Base-by-base conservation (phyloP, 2,888 invertebrate species). In the Zygothrica quintamaculata region DNA sequence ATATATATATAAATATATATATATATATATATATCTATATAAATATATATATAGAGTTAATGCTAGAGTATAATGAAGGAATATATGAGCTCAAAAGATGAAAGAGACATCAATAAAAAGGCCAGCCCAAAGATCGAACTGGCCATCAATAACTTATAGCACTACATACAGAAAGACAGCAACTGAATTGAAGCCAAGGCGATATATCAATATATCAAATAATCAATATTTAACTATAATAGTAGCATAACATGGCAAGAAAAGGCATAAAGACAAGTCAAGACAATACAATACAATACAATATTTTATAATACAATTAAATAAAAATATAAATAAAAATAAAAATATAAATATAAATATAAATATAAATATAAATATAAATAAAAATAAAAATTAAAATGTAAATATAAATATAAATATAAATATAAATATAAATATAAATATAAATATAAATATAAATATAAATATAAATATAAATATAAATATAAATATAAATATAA, bases 221-320 rank as follows among this genome's bases (percentile, higher is more conserved):
- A 39, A 39, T n/a, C 25, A 37, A 13, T 39, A 55, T 36, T 26
- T 29, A 12, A 48, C 13, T 29, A 56, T 48, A 56, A 18, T 31
- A 39, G 29, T 47, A 39, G 56, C 39, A 47, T 8, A 8, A 48
- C 37, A 50, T 15, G 31, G 50, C 26, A 42, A 9, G 50, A 26
- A 46, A 37, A 31, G 11, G 29, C 47, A 48, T 36, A 5, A 47
- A 53, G 34, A 53, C 39, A 47, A 65, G 65, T 37, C 65, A 47
- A 22, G 31, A 39, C 47, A 33, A 47, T 25, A 44, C 16, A 44
- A 16, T 18, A 31, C 42, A 50, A 43, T 42, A 33, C 46, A 52
- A 47, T 44, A 65, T 34, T 40, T 16, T 18, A 48, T 8, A 29
- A 46, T 26, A 26, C 26, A 8, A 26, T 8, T 6, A 26, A 8